phyloP scores from a whole-genome alignment of 2,797 vertebrate species.

The Eutrigla gurnardus region DNA sequence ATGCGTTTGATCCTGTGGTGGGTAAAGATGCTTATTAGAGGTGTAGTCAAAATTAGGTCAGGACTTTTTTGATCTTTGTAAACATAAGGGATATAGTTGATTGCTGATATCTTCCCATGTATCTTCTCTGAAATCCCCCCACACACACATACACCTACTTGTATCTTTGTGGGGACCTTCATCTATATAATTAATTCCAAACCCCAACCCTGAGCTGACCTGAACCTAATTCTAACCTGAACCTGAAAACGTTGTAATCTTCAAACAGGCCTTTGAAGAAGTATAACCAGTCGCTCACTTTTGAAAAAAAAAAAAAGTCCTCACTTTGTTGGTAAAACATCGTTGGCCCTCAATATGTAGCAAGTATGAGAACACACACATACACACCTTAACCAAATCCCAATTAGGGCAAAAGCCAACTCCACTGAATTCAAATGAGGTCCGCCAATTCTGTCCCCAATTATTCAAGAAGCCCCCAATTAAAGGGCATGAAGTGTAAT shows the following conservation, averaged over 20 bases:
- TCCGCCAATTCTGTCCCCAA: conserved; percentile 25
- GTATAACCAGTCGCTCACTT: neutral
- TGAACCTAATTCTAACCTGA: conserved; percentile 4
- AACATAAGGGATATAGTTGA: conserved; percentile 48
- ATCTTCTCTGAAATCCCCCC: conserved; percentile 22
- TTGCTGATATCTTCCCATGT: conserved; percentile 28
- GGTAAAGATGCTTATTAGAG: conserved; percentile 57
- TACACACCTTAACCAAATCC: conserved; percentile 26
- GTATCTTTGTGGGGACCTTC: neutral
- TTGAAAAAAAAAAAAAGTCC: neutral
- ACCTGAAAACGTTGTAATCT: neutral
- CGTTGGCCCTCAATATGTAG: neutral
- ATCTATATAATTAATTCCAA: neutral
- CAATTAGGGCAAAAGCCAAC: conserved; percentile 41
- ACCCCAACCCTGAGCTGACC: neutral
- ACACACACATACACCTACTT: neutral
- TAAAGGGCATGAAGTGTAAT: conserved; percentile 27
- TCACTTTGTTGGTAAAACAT: neutral
- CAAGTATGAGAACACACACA: neutral
- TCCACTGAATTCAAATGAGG: conserved; percentile 29
- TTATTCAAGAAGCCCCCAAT: conserved; percentile 41
- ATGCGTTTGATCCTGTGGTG: conserved; percentile 38
- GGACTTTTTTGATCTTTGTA: conserved; percentile 64
- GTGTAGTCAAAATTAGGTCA: conserved; percentile 57
- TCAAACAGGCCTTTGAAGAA: neutral